These are phyloP conservation scores for Hozukius guyotensis DNA, from an alignment of 2,797 vertebrate species.

Conservation along the genomic window DNA sequence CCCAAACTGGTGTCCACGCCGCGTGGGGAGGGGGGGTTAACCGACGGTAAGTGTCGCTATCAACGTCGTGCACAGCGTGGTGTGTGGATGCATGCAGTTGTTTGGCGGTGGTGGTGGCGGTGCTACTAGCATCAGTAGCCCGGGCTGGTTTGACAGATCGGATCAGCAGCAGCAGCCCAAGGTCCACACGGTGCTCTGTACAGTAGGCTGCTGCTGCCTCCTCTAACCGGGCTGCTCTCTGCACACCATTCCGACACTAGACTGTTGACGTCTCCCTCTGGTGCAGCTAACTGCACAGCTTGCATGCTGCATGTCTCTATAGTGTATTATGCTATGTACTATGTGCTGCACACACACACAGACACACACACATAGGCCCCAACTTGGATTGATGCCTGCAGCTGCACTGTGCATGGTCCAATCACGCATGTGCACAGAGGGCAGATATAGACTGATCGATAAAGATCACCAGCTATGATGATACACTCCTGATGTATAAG, in stretches of 20 bases:
- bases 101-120: conserved; percentile 5
- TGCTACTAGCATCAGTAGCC: conserved; percentile 59
- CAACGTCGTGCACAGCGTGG: conserved; percentile 1
- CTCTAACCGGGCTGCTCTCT: not conserved
- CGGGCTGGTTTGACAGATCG: conserved; percentile 78
- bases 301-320: not conserved
- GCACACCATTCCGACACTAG: not conserved
- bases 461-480: conserved; percentile 5
- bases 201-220: not conserved
- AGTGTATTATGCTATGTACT: not conserved
- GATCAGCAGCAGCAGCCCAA: conserved; percentile 13
- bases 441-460: conserved; percentile 13
- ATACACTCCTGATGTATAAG: not conserved
- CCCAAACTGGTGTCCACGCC: conserved; percentile 16
- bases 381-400: conserved; percentile 57
- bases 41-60: conserved; percentile 69
- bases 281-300: not conserved
- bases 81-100: conserved; percentile 23
- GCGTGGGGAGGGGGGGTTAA: conserved; percentile 22
- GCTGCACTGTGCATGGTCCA: conserved; percentile 48
- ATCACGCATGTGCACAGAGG: conserved; percentile 19
- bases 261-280: conserved; percentile 19
- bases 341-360: conserved; percentile 5
- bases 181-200: conserved; percentile 2
- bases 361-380: conserved; percentile 25